These are phyloP conservation scores for Ctenicera cuprea DNA, from an alignment of 2,888 invertebrate species.

Conservation along the genomic window DNA sequence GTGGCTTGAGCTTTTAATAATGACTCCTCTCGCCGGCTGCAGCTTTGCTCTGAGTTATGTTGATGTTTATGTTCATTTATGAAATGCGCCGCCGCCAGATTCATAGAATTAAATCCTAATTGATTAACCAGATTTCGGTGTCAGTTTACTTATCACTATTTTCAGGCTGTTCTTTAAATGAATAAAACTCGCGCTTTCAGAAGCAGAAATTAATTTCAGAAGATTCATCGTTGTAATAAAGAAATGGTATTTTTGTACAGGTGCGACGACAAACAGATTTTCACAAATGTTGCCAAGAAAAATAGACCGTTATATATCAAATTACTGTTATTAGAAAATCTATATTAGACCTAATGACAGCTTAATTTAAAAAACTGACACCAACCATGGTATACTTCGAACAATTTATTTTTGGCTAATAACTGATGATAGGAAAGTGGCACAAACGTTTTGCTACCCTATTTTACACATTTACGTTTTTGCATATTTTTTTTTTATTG, in stretches of 20 bases:
- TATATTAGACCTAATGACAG: too few species aligned
- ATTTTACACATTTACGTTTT: too few species aligned
- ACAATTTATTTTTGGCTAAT: too few species aligned
- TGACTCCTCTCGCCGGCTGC: constrained; percentile 33
- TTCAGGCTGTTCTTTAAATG: not conserved
- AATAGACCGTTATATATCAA: too few species aligned
- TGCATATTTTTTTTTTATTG: too few species aligned
- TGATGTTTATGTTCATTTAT: constrained; percentile 41
- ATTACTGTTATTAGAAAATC: too few species aligned
- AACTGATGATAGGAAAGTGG: too few species aligned
- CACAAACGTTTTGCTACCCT: too few species aligned
- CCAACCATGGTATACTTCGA: too few species aligned
- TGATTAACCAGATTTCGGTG: constrained; percentile 29
- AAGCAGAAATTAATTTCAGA: constrained; percentile 1
- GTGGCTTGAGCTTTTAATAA: constrained; percentile 45
- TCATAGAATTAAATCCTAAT: constrained; percentile 26
- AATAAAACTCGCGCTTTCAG: not conserved
- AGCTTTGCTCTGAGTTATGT: constrained; percentile 33
- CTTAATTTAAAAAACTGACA: too few species aligned
- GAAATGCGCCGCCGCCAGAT: constrained; percentile 14
- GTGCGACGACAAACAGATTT: not conserved
- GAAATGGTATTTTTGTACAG: constrained; percentile 2
- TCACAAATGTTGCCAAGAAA: not conserved
- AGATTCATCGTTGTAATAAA: constrained; percentile 1
- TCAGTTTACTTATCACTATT: not conserved